A percentile compares a stretch with the other conserved stretches of the same genome.
phyloP scores from a whole-genome alignment of 2,888 invertebrate species.

The Belgica antarctica region DNA sequence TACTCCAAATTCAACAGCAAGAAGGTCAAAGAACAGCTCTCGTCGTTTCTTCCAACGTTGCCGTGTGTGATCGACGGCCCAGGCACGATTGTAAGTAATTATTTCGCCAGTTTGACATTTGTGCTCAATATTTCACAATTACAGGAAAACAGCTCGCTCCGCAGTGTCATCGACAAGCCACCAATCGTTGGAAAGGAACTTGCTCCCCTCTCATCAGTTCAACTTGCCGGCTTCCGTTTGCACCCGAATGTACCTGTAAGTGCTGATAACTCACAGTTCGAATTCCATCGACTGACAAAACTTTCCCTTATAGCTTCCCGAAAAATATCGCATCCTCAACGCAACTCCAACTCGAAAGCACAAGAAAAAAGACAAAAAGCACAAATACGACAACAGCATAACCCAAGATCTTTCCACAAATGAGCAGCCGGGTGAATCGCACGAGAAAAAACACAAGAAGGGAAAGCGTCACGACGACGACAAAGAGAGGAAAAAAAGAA shows the following conservation, averaged over 20 bases:
- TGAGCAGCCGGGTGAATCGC: conserved; percentile 54
- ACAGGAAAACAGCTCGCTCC: conserved; percentile 77
- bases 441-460: conserved; percentile 94
- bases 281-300: conserved; percentile 6
- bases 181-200: conserved; percentile 90
- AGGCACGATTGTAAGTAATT: conserved; percentile 64
- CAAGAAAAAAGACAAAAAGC: conserved; percentile 94
- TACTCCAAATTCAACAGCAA: conserved; percentile 97
- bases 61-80: conserved; percentile 95
- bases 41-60: conserved; percentile 90
- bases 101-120: too few relatives aligned
- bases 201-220: conserved; percentile 78
- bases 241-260: conserved; percentile 77
- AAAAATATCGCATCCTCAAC: conserved; percentile 90
- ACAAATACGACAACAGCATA: conserved; percentile 63
- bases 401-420: conserved; percentile 43
- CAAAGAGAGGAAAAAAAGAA: conserved; percentile 87
- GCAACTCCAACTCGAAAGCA: conserved; percentile 90
- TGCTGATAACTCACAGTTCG: not conserved
- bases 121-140: too few relatives aligned
- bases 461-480: conserved; percentile 91
- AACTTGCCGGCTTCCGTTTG: conserved; percentile 87
- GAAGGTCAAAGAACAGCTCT: conserved; percentile 90
- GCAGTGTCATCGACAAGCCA: conserved; percentile 93
- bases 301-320: conserved; percentile 67